These are phyloP conservation scores for Drosophila jambulina DNA, from an alignment of 1,140 invertebrate species.

Conservation along the genomic window DNA sequence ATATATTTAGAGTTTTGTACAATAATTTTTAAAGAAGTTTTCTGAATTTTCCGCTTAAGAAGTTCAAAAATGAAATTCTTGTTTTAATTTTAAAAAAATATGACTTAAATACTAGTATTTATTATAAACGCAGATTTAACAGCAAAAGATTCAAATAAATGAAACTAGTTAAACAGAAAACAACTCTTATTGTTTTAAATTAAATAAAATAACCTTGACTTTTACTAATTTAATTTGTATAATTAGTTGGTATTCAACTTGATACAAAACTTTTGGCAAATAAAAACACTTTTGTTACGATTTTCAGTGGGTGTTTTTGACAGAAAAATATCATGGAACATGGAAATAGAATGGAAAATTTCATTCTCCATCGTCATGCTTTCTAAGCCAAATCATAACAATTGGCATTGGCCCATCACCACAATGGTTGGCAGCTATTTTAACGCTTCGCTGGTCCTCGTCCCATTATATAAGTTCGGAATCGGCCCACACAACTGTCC, in stretches of 20 bases:
- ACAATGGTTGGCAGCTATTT: constrained; percentile 53
- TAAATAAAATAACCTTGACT: neutral
- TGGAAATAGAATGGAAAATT: constrained; percentile 15
- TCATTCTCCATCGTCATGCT: constrained; percentile 49
- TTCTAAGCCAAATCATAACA: constrained; percentile 47
- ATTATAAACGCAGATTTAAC: no score
- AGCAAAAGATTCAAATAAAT: neutral
- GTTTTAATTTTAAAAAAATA: neutral
- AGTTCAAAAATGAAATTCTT: neutral
- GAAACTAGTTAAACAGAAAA: neutral
- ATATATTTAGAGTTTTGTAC: neutral
- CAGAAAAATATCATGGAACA: neutral
- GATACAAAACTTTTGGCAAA: neutral
- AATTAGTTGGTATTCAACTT: neutral
- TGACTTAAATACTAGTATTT: neutral
- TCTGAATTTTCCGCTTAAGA: neutral
- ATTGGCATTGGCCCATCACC: constrained; percentile 46
- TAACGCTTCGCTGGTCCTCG: constrained; percentile 60
- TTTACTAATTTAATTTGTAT: neutral
- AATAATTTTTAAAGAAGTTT: neutral
- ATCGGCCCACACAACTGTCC: constrained; percentile 39
- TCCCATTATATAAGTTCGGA: constrained; percentile 58
- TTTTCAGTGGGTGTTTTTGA: neutral
- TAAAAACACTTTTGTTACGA: neutral
- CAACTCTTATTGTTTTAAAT: neutral